phyloP scores from a whole-genome alignment of 2,888 invertebrate species.

The Watsonalla cultraria region DNA sequence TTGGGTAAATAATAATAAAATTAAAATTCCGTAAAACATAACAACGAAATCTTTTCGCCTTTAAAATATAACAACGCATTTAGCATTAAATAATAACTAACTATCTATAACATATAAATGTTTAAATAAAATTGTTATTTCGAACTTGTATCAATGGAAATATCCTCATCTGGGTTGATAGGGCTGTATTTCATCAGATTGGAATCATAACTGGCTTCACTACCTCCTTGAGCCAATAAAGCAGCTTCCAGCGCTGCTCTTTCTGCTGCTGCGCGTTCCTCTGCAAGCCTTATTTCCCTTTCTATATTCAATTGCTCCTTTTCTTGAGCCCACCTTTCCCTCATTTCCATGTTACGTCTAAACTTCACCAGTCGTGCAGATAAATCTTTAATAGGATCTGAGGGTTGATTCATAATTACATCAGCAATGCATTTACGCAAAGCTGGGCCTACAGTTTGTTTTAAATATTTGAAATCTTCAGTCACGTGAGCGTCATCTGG shows the following conservation, averaged over 20 bases:
- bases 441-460: conserved; percentile 55
- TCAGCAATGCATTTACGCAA: conserved; percentile 62
- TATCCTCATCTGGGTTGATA: conserved; percentile 29
- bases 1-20: too few species aligned
- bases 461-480: conserved; percentile 66
- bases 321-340: conserved; percentile 48
- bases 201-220: conserved; percentile 65
- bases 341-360: conserved; percentile 57
- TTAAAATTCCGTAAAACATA: too few species aligned
- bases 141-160: conserved; percentile 32
- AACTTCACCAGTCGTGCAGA: conserved; percentile 51
- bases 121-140: conserved; percentile 20
- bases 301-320: conserved; percentile 49
- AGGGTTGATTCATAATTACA: conserved; percentile 58
- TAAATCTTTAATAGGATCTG: conserved; percentile 66
- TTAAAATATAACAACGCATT: too few species aligned
- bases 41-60: too few species aligned
- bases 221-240: conserved; percentile 47
- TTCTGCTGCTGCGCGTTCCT: conserved; percentile 54
- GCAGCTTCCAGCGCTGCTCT: conserved; percentile 49
- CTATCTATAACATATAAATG: neutral
- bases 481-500: conserved; percentile 59
- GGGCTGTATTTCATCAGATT: conserved; percentile 53
- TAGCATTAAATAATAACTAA: neutral
- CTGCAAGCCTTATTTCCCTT: conserved; percentile 51